Base-by-base conservation (phyloP, 2,797 vertebrate species). In the Typhlichthys subterraneus region DNA sequence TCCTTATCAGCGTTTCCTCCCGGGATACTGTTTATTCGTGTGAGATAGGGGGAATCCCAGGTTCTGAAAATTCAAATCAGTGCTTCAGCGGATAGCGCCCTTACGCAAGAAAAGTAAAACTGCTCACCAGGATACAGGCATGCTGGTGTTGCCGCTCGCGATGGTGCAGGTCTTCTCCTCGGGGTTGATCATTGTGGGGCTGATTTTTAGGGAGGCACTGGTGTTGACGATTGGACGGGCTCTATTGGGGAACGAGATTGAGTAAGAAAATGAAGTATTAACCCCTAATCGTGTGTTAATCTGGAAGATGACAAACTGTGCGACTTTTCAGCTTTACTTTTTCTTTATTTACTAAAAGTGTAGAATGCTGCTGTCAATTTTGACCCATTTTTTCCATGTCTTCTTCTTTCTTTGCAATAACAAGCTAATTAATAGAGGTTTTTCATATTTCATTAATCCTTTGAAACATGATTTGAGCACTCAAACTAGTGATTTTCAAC, bases 111-210 rank as follows among this genome's bases (percentile, higher is more conserved):
- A 10, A 23, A 38, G 29, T 45, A 61, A 13, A 55, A 52, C 38
- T 56, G 81, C 93, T 90, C 82, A 98, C 96, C 96, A 98, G 69
- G 96, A 91, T 67, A 95, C 95, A 0, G 85, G 88, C 55, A 85
- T 84, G 59, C 91, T 95, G 13, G 84, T 83, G 68, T 91, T 94
- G 53, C 85, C 90, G 15, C 47, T 87, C 48, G 55, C 86, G 64
- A 95, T 54, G 13, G 82, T 56, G 73, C 96, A 98, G 79, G 85
- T 89, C 57, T 94, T 95, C 77, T 97, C 96, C 56, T 98, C 96
- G 0, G 96, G 95, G 85, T 97, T 97, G 82, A 98, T 94, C 95
- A 97, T 96, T 73, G 91, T 84, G 4, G 96, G 95, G 61, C 84
- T 89, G 58, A 98, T 90, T 1, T 74, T 88, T 77, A 98, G 90